Evolutionary conservation across 2,113 vertebrate species (phyloP), one percentile per base, ranked within the genome.

Genomic region (Thinocorus orbignyianus): DNA sequence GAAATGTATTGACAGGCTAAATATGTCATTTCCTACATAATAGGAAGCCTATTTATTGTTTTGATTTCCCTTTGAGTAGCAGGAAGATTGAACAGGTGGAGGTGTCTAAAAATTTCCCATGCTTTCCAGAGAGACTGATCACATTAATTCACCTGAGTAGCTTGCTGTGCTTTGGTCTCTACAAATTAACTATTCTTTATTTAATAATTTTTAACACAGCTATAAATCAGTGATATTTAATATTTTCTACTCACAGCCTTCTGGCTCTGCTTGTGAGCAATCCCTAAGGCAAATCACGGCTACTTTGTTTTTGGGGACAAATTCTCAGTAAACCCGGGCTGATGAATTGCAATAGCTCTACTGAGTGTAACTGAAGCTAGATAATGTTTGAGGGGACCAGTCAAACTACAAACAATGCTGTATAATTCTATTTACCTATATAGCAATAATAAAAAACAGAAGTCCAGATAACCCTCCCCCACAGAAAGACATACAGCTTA

Each of bases 1-100:
- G 41, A 93, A 86, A 30, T 60, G 13, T 85, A 82, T 35, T 76
- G 92, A 64, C 78, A 71, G 26, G 20, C 11, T 78, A 64, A 93
- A 78, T 51, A 60, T 33, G 26, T 23, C 0, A 9, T 54, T 71
- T 68, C 33, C 39, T 65, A 71, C 22, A 12, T 61, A 74, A 54
- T 2, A 81, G 14, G 44, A 85, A 80, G 11, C 7, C 58, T 88
- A 41, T 70, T 84, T 81, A 60, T 64, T 82, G 28, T 26, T 83
- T 82, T 82, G 28, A 51, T 82, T 76, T 85, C 23, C 79, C 6
- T 55, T 55, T 49, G 70, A 15, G 17, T 42, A 77, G 24, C 17
- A 81, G 54, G 13, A 35, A 39, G 16, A 69, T 39, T 2, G 3
- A 68, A 64, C 11, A 60, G 33, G 4, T 3, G 55, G n/a, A 65